A percentile compares a stretch with the other conserved stretches of the same genome.
Evolutionary conservation across 2,888 invertebrate genomes (phyloP).

Genomic region (Netelia virgata): DNA sequence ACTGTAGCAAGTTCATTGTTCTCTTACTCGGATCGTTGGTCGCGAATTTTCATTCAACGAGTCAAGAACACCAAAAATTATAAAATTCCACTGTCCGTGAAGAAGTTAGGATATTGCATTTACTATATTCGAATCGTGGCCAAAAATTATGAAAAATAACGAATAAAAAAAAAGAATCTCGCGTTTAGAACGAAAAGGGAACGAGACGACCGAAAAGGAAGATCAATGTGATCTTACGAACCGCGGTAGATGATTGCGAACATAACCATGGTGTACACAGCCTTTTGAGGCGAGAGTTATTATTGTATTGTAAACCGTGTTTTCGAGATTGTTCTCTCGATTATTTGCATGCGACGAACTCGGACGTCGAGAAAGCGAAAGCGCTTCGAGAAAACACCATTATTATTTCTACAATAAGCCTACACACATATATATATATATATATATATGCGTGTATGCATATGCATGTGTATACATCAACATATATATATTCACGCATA

Average conservation of each 20-base stretch:
- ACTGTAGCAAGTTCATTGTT: not conserved
- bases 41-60: constrained; percentile 29
- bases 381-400: constrained; percentile 4
- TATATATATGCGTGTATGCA: constrained; percentile 10
- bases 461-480: constrained; percentile 7
- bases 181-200: constrained; percentile 15
- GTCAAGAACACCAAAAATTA: constrained; percentile 48
- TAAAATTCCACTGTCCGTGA: constrained; percentile 10
- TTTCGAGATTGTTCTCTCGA: constrained; percentile 23
- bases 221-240: constrained; percentile 22
- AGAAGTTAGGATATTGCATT: not conserved
- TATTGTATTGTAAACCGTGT: constrained; percentile 49
- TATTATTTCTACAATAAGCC: constrained; percentile 47
- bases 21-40: not conserved
- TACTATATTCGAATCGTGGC: constrained; percentile 37
- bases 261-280: not conserved
- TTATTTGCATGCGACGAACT: constrained; percentile 11
- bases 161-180: not conserved
- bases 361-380: not conserved
- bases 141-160: constrained; percentile 8
- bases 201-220: constrained; percentile 31
- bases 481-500: constrained; percentile 28
- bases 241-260: not conserved
- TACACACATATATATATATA: constrained; percentile 17
- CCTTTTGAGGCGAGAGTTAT: constrained; percentile 25